These are phyloP conservation scores for Ferdinandea cuprea DNA, from an alignment of 2,888 invertebrate genomes.

Conservation along the genomic window DNA sequence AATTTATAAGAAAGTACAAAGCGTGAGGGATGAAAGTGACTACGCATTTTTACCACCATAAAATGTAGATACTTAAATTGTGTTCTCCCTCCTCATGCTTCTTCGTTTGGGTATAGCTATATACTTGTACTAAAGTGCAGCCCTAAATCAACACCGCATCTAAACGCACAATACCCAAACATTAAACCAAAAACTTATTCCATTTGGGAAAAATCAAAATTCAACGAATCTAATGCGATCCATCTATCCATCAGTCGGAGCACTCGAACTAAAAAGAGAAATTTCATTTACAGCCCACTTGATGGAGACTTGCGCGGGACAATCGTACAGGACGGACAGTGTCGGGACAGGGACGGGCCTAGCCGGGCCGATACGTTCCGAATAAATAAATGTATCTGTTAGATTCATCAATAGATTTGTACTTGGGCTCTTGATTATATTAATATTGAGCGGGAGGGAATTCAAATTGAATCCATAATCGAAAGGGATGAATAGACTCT, in stretches of 20 bases:
- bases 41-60: slow-evolving; percentile 67
- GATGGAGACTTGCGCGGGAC: slow-evolving; percentile 35
- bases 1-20: slow-evolving; percentile 51
- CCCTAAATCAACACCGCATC: slow-evolving; percentile 68
- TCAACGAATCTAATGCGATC: slow-evolving; percentile 60
- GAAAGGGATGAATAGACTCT: slow-evolving; percentile 67
- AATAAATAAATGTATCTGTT: slow-evolving; percentile 74
- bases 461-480: slow-evolving; percentile 63
- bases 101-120: not conserved
- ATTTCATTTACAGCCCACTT: slow-evolving; percentile 65
- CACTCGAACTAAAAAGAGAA: slow-evolving; percentile 60
- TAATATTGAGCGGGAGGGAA: slow-evolving; percentile 72
- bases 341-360: slow-evolving; percentile 6
- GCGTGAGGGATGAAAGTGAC: slow-evolving; percentile 55
- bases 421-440: slow-evolving; percentile 74
- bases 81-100: slow-evolving; percentile 2
- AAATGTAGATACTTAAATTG: slow-evolving; percentile 58
- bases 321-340: not conserved
- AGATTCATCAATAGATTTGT: slow-evolving; percentile 74
- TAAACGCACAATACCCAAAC: slow-evolving; percentile 54
- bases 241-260: slow-evolving; percentile 65
- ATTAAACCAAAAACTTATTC: slow-evolving; percentile 58
- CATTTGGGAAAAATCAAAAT: slow-evolving; percentile 65
- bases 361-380: slow-evolving; percentile 38
- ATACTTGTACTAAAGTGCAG: slow-evolving; percentile 57